phyloP scores from a whole-genome alignment of 2,113 vertebrate genomes.

The Peucedramus taeniatus region DNA sequence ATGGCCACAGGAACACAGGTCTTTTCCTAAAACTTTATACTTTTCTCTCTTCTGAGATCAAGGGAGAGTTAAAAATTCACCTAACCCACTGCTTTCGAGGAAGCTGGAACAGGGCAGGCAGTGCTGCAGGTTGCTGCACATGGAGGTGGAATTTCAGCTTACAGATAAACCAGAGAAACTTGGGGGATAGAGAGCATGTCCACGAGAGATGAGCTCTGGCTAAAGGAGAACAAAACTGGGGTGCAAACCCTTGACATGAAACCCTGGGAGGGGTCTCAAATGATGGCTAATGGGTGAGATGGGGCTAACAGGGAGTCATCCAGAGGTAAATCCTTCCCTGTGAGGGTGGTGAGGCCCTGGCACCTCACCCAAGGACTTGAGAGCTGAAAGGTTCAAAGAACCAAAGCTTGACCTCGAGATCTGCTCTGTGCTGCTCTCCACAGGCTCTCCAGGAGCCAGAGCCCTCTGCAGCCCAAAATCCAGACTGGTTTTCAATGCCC shows the following conservation, averaged over 20 bases:
- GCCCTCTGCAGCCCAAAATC: neutral
- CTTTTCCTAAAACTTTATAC: neutral
- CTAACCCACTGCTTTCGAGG: neutral
- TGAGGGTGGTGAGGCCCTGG: neutral
- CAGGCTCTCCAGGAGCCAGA: neutral
- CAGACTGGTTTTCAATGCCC: neutral
- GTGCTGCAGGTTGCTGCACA: neutral
- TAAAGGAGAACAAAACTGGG: neutral
- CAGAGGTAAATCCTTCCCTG: neutral
- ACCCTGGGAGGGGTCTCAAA: neutral
- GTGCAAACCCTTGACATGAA: neutral
- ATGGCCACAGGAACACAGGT: neutral
- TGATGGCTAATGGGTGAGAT: neutral
- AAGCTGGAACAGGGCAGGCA: neutral
- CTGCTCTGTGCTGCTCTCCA: neutral
- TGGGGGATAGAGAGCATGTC: neutral
- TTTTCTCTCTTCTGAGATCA: neutral
- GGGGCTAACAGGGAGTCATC: neutral
- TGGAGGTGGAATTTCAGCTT: neutral
- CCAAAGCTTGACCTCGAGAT: fast-evolving
- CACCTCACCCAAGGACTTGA: neutral
- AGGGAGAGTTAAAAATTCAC: neutral
- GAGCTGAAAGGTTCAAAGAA: neutral
- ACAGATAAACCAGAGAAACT: neutral
- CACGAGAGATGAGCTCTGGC: neutral